Base-by-base conservation (phyloP, 2,797 vertebrate genomes). In the Bovichtus variegatus region DNA sequence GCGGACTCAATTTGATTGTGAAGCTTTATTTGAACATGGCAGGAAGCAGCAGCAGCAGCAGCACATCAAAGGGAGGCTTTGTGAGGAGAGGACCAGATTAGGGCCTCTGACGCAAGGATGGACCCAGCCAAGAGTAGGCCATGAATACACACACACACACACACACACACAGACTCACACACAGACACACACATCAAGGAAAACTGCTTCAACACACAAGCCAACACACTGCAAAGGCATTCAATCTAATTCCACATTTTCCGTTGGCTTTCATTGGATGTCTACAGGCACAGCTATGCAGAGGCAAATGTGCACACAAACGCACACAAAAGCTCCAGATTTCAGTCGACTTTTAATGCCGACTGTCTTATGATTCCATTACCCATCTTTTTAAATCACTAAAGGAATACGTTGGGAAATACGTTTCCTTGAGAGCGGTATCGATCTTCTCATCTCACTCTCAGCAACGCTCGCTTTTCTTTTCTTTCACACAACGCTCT, bases 41-140 rank as follows among this genome's bases (percentile, higher is more conserved):
- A 95, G 94, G 94, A 95, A 95, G 93, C 91, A 92, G 86, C 71
- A n/a, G n/a, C n/a, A 80, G 87, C 72, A 88, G 80, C 84, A 68
- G 80, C 85, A 93, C 94, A 94, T 95, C 93, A 95, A 95, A 95
- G 92, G 76, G 65, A 68, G 89, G 90, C 94, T 95, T 95, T 95
- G 95, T 95, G 89, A 86, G 76, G 84, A 89, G 87, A 92, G 83
- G 87, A 93, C 85, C 90, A 92, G 93, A 94, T 94, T 94, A 94
- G 87, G 81, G 84, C 80, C 90, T 93, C 90, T 94, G 94, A 95
- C 88, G 90, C 89, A 93, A 88, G 80, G 91, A 92, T 87, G 87
- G 85, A 89, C 82, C 65, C 70, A 41, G 89, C 85, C 86, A 87
- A 91, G 86, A 77, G 62, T 49, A 89, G 89, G 79, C 80, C 71